These are phyloP conservation scores for Henricia sp. DNA, from an alignment of 53 echinoderm and acorn worm species.

Conservation along the genomic window DNA sequence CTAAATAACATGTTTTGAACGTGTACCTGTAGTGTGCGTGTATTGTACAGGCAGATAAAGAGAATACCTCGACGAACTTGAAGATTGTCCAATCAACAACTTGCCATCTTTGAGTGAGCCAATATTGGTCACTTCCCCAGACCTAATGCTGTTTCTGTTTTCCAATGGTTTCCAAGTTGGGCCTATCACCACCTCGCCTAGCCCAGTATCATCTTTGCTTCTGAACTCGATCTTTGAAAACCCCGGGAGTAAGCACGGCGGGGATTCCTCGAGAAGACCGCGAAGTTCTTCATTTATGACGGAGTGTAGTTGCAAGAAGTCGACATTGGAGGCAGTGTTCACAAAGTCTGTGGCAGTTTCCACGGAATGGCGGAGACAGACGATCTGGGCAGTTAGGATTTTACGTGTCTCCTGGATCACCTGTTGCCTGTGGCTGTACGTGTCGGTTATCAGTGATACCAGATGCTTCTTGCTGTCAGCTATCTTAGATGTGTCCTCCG, in stretches of 20 bases:
- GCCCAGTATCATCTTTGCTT: not conserved
- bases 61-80: no score
- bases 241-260: not conserved
- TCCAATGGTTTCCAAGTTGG: not conserved
- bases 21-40: no score
- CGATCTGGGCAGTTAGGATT: not conserved
- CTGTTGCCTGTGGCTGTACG: not conserved
- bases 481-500: not conserved
- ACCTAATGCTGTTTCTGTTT: no score
- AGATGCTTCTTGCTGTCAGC: not conserved
- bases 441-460: not conserved
- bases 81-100: no score
- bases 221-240: not conserved
- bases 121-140: no score
- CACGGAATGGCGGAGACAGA: not conserved
- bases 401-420: not conserved
- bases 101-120: no score
- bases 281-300: slow-evolving; percentile 1
- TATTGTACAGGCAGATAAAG: no score
- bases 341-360: slow-evolving; percentile 14
- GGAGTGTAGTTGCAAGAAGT: not conserved
- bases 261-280: not conserved
- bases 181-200: not conserved
- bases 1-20: no score
- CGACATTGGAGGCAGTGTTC: not conserved